A percentile compares a stretch with the other conserved stretches of the same genome.
Conservation (phyloP, 2,888 invertebrate species). For the Epirrhoe tristata region DNA sequence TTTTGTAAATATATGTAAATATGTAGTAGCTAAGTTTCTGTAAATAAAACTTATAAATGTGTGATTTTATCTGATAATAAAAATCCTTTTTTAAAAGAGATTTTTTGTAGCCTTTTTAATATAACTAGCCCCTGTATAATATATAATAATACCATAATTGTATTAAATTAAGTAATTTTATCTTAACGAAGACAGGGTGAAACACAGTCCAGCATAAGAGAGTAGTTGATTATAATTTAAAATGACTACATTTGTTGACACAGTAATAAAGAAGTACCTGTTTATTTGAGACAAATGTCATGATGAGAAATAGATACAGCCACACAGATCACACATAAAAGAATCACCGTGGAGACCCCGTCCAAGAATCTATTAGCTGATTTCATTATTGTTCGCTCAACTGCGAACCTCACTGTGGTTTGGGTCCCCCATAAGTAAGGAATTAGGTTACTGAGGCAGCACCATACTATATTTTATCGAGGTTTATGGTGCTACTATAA, state of each 20-base stretch:
- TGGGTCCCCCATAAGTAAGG: slow-evolving; percentile 33
- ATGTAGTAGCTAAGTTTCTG: no score
- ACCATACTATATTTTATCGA: slow-evolving; percentile 46
- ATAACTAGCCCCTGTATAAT: no score
- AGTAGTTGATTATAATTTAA: no score
- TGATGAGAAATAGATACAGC: slow-evolving; percentile 12
- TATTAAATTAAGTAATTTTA: no score
- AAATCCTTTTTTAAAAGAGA: not conserved
- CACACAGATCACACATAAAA: slow-evolving; percentile 30
- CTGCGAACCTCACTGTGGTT: slow-evolving; percentile 30
- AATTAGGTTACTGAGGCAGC: slow-evolving; percentile 59
- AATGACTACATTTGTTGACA: no score
- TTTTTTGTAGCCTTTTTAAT: no score
- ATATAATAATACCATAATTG: no score
- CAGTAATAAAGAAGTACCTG: not conserved
- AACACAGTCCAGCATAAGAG: no score
- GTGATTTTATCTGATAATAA: not conserved
- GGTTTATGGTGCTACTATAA: slow-evolving; percentile 55
- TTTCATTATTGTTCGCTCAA: slow-evolving; percentile 44
- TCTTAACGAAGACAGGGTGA: no score
- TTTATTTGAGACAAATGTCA: not conserved
- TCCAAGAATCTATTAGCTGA: slow-evolving; percentile 43
- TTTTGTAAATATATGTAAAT: no score
- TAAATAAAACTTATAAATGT: no score
- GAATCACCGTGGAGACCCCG: slow-evolving; percentile 26